Conservation (phyloP, 2,113 vertebrate genomes). For the Nothoprocta perdicaria region DNA sequence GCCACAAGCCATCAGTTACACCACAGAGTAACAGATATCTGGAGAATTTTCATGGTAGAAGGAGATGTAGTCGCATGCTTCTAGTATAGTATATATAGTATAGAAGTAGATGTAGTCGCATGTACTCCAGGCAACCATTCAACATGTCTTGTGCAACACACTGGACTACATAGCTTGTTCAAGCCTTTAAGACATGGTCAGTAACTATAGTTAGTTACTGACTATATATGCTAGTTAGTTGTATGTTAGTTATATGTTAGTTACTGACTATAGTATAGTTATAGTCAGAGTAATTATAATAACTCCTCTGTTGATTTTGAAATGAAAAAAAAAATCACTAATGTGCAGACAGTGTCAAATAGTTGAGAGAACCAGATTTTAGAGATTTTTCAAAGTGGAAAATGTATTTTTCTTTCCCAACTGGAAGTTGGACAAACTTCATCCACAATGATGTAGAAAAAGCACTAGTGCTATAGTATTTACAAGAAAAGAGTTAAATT, state of each 20-base stretch:
- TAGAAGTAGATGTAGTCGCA: no score
- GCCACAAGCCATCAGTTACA: background rate
- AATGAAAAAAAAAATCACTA: background rate
- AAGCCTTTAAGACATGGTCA: background rate
- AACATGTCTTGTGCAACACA: background rate
- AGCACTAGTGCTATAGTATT: background rate
- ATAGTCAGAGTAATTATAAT: background rate
- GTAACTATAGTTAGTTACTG: no score
- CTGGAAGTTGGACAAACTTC: background rate
- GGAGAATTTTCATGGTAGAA: accelerated
- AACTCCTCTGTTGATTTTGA: background rate
- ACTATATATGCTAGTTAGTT: no score
- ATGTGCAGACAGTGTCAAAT: background rate
- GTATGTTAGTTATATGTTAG: no score
- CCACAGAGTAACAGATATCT: background rate
- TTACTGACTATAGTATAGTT: no score
- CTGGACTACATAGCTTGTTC: background rate
- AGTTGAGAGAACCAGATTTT: background rate
- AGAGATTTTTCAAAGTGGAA: background rate
- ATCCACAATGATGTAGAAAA: background rate
- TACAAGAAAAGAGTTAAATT: background rate
- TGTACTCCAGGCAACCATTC: background rate
- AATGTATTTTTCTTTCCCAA: background rate
- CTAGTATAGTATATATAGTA: no score
- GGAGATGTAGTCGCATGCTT: background rate